Percentiles rank a stretch among this genome's conserved stretches.
Conservation (phyloP, 2,888 invertebrate genomes). For the Strigamia crassipes region DNA sequence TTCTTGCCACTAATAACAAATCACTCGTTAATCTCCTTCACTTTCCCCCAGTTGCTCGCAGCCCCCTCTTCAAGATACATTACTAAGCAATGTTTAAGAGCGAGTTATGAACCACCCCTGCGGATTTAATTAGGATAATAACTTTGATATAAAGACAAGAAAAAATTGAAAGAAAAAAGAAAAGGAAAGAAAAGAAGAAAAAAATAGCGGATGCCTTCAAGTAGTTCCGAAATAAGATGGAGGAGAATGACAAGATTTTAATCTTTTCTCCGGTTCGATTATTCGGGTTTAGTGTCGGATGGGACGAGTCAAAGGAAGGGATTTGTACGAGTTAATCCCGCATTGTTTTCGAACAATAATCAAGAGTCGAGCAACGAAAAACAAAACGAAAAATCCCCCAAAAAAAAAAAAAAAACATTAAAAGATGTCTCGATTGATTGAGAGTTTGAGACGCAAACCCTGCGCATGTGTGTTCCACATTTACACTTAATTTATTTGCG, state of each 20-base stretch:
- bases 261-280: neutral
- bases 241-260: neutral
- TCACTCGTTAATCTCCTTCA: constrained; percentile 34
- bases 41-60: neutral
- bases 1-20: constrained; percentile 35
- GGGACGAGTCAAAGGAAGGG: neutral
- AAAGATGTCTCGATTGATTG: too few species aligned
- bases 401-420: neutral
- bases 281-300: neutral
- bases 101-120: constrained; percentile 23
- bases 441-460: too few species aligned
- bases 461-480: too few species aligned
- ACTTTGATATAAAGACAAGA: neutral
- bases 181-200: neutral
- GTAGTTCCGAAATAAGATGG: neutral
- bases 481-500: too few species aligned
- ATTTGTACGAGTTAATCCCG: constrained; percentile 19
- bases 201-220: neutral
- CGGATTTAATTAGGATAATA: constrained; percentile 36
- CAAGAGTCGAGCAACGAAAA: neutral
- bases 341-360: neutral
- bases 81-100: constrained; percentile 35
- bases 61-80: constrained; percentile 15
- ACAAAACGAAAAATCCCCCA: neutral
- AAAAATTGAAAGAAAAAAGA: too few species aligned